These are phyloP conservation scores for Chaetodon trifascialis DNA, from an alignment of 2,113 vertebrate species.

Conservation along the genomic window DNA sequence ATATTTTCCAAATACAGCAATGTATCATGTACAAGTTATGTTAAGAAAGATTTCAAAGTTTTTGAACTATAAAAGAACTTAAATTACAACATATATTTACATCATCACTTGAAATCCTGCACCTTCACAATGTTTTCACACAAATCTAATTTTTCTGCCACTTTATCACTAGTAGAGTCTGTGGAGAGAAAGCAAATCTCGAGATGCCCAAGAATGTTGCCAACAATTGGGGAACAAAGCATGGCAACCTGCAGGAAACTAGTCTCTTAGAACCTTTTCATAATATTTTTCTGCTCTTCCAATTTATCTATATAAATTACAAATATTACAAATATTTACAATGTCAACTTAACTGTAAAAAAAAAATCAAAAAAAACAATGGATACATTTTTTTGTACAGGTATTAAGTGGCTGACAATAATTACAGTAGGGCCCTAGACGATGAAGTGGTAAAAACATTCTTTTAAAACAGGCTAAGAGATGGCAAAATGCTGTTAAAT, in stretches of 20 bases:
- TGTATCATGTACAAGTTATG: constrained; percentile 83
- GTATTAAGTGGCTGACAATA: constrained; percentile 48
- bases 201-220: constrained; percentile 58
- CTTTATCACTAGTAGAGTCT: constrained; percentile 69
- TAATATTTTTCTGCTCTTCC: constrained; percentile 54
- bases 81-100: constrained; percentile 85
- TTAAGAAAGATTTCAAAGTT: constrained; percentile 81
- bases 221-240: constrained; percentile 40
- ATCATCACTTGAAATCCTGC: constrained; percentile 66
- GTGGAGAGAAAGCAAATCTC: constrained; percentile 61
- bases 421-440: constrained; percentile 24
- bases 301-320: constrained; percentile 76
- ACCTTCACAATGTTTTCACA: constrained; percentile 64
- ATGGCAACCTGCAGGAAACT: constrained; percentile 61
- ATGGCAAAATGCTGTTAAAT: constrained; percentile 58
- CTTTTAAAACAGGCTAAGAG: constrained; percentile 37
- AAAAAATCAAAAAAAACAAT: constrained; percentile 55
- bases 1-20: constrained; percentile 80
- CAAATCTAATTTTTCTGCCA: constrained; percentile 65
- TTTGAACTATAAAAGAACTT: constrained; percentile 82
- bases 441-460: constrained; percentile 48
- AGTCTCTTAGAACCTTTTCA: constrained; percentile 40
- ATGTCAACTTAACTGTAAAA: constrained; percentile 58
- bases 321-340: constrained; percentile 83
- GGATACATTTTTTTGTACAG: constrained; percentile 47